Percentiles rank a stretch among this genome's conserved stretches.
These are phyloP conservation scores for Oasisia sp. DNA, from an alignment of 2,888 invertebrate genomes.

Conservation along the genomic window DNA sequence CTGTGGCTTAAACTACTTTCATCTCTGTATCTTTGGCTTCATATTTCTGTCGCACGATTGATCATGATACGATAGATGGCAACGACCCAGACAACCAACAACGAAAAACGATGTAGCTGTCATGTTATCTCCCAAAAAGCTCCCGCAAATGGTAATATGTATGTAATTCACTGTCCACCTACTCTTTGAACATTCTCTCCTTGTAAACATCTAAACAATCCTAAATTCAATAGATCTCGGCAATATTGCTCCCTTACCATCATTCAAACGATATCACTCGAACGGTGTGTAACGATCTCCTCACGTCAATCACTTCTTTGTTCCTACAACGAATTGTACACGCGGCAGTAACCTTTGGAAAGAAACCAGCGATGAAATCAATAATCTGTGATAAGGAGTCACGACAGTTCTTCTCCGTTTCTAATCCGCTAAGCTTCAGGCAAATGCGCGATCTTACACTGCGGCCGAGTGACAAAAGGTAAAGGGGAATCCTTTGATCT, in stretches of 20 bases:
- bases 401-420: not conserved
- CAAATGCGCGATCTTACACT: not conserved
- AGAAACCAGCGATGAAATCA: not conserved
- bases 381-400: not conserved
- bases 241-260: not conserved
- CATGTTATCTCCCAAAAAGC: not conserved
- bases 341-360: not conserved
- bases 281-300: not conserved
- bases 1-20: not conserved
- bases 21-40: not conserved
- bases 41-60: not conserved
- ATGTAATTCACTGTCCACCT: not conserved
- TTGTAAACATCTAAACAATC: not conserved
- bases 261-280: not conserved
- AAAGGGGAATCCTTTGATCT: not conserved
- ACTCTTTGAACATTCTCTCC: not conserved
- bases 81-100: not conserved
- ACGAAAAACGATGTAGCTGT: not conserved
- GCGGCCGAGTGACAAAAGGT: not conserved
- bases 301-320: not conserved
- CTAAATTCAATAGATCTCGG: not conserved
- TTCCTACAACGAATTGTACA: not conserved
- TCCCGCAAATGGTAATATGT: not conserved
- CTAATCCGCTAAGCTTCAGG: not conserved
- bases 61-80: not conserved